These are phyloP conservation scores for Noturus placidus DNA, from an alignment of 2,113 vertebrate species.

Conservation along the genomic window DNA sequence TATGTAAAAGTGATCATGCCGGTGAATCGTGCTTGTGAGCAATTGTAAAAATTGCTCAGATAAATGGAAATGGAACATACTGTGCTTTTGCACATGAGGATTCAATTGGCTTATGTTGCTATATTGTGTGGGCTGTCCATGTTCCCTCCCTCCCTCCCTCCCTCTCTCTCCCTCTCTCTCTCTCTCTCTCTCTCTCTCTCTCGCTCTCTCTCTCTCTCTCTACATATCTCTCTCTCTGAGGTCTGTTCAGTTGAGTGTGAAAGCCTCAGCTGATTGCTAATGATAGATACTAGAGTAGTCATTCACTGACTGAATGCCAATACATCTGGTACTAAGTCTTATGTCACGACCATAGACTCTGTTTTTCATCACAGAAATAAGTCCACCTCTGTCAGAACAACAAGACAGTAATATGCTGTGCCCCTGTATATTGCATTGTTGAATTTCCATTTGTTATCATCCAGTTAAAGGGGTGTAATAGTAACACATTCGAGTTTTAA, in stretches of 20 bases:
- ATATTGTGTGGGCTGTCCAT: background rate
- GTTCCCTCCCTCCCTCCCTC: too few species aligned
- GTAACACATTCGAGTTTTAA: background rate
- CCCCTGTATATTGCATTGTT: background rate
- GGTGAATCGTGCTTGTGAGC: background rate
- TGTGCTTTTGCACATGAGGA: conserved; percentile 5
- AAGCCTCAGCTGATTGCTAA: background rate
- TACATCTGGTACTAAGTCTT: background rate
- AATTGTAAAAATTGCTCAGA: background rate
- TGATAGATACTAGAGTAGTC: background rate
- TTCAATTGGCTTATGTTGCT: background rate
- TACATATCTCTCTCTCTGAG: background rate
- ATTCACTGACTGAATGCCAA: background rate
- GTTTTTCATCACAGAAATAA: background rate
- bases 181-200: background rate
- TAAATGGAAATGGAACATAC: background rate
- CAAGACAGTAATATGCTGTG: background rate
- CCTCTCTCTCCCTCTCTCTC: background rate
- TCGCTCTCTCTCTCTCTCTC: background rate
- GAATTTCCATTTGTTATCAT: background rate
- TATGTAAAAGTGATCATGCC: background rate
- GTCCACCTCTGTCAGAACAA: background rate
- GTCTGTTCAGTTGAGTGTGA: background rate
- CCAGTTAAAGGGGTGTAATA: background rate
- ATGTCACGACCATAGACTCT: background rate